phyloP scores from a whole-genome alignment of 2,888 invertebrate species.

The Desoria tigrina region DNA sequence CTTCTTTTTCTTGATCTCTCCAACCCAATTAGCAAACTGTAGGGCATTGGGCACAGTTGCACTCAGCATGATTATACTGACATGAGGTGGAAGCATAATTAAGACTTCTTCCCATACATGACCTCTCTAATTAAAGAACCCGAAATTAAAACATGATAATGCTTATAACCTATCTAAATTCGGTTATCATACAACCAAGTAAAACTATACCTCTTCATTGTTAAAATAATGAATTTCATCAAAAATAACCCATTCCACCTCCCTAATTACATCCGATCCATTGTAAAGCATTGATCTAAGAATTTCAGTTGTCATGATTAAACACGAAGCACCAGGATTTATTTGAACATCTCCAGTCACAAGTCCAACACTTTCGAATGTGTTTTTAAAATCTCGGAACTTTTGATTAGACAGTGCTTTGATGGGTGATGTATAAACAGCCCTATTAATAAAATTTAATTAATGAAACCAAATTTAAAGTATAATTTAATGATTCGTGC shows the following conservation, averaged over 20 bases:
- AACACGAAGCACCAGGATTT: constrained; percentile 86
- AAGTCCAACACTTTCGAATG: constrained; percentile 89
- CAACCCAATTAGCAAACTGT: constrained; percentile 94
- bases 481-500: not conserved
- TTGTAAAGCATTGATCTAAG: constrained; percentile 91
- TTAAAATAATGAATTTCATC: constrained; percentile 99
- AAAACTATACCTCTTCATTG: constrained; percentile 86
- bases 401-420: constrained; percentile 99
- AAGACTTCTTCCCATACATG: constrained; percentile 99
- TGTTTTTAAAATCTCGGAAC: constrained; percentile 91
- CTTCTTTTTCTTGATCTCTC: constrained; percentile 80
- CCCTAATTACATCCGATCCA: constrained; percentile 90
- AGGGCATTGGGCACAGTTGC: constrained; percentile 97
- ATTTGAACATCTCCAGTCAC: constrained; percentile 96
- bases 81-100: constrained; percentile 90
- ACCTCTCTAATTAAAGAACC: constrained; percentile 68
- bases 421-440: constrained; percentile 97
- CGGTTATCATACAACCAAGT: too few relatives aligned
- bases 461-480: not conserved
- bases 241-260: constrained; percentile 97
- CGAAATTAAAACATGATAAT: too few relatives aligned
- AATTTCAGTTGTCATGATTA: constrained; percentile 99
- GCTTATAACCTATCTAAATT: too few relatives aligned
- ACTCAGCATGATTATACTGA: constrained; percentile 93
- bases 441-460: constrained; percentile 60